A percentile compares a stretch with the other conserved stretches of the same genome.
Evolutionary conservation across 2,797 vertebrate genomes (phyloP).

Genomic region (Peromyscus attwateri): DNA sequence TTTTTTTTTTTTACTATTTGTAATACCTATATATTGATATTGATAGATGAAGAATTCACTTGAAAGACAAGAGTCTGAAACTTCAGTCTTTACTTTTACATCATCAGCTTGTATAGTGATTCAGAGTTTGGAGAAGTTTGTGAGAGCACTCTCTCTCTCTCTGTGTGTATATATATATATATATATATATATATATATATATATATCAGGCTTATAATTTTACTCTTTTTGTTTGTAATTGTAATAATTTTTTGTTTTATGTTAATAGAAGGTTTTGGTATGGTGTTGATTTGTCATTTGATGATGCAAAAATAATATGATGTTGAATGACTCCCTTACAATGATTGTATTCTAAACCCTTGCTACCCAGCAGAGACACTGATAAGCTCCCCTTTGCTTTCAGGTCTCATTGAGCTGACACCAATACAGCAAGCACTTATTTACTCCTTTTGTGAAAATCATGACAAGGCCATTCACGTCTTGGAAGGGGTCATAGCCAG

Average conservation of each 20-base stretch:
- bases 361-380: background rate
- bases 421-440: conserved; percentile 88
- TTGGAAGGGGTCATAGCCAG: conserved; percentile 74
- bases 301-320: conserved; percentile 17
- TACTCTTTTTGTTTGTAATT: background rate
- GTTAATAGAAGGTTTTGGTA: conserved; percentile 32
- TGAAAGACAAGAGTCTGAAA: conserved; percentile 59
- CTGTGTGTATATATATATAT: background rate
- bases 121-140: conserved; percentile 48
- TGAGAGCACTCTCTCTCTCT: background rate
- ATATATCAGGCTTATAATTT: background rate
- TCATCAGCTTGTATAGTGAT: conserved; percentile 22
- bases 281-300: conserved; percentile 48
- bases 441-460: conserved; percentile 89
- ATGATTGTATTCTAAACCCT: background rate
- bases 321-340: background rate
- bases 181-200: background rate
- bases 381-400: conserved; percentile 49
- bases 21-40: background rate
- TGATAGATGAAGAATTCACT: background rate
- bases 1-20: background rate
- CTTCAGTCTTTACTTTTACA: background rate
- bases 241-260: background rate
- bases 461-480: conserved; percentile 87
- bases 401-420: conserved; percentile 84